Percentiles rank a stretch among this genome's conserved stretches.
These are phyloP conservation scores for Oceanodroma tethys DNA, from an alignment of 2,113 vertebrate genomes.

Conservation along the genomic window DNA sequence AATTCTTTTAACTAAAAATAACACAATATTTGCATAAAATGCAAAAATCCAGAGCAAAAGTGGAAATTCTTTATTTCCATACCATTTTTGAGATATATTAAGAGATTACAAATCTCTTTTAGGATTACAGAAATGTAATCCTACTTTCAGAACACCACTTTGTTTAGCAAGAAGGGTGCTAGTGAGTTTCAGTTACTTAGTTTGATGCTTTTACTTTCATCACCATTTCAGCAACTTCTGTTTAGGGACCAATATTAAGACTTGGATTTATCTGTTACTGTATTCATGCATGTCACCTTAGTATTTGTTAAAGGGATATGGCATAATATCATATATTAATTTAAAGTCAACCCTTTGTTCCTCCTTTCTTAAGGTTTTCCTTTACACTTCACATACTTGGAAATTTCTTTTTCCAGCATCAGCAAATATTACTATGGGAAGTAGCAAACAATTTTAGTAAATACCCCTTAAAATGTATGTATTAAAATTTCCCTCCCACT, in stretches of 20 bases:
- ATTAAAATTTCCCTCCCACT: neutral
- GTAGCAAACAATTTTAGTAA: neutral
- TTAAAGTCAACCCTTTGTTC: neutral
- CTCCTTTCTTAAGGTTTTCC: neutral
- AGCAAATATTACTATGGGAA: neutral
- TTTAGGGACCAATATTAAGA: neutral
- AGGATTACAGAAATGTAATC: neutral
- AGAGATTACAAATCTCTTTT: neutral
- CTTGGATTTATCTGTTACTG: neutral
- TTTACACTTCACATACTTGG: neutral
- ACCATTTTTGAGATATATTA: neutral
- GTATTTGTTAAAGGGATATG: neutral
- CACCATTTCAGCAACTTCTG: neutral
- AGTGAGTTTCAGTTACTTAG: neutral
- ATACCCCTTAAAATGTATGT: neutral
- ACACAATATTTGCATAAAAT: neutral
- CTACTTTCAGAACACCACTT: neutral
- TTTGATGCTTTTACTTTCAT: neutral
- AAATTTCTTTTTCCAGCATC: neutral
- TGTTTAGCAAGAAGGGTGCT: neutral
- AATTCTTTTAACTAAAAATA: neutral
- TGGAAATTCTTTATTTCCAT: conserved; percentile 3
- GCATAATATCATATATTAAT: neutral
- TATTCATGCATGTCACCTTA: neutral
- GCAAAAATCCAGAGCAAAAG: neutral